Evolutionary conservation across 2,797 vertebrate species (phyloP).

Genomic region (Pangasius macronema): DNA sequence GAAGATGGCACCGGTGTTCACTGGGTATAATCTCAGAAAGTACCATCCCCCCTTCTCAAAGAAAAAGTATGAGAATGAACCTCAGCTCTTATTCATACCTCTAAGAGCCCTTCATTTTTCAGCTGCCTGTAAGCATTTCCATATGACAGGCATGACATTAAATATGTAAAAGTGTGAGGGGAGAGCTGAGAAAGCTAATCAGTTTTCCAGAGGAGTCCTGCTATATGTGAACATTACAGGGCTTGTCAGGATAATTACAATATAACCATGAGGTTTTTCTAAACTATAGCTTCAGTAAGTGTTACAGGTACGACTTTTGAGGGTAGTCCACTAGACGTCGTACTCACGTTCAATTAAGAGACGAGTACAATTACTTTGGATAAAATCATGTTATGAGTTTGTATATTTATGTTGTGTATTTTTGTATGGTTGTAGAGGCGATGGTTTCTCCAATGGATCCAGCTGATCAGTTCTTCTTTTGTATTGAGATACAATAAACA

Average conservation of each 20-base stretch:
- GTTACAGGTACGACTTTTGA: constrained; percentile 43
- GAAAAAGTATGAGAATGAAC: neutral
- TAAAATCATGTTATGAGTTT: neutral
- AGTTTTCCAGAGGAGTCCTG: constrained; percentile 19
- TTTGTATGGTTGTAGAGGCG: neutral
- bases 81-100: neutral
- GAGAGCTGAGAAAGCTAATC: constrained; percentile 7
- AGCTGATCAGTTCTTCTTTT: neutral
- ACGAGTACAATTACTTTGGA: too few species aligned
- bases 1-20: neutral
- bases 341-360: too few species aligned
- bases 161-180: neutral
- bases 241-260: constrained; percentile 52
- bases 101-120: neutral
- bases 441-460: neutral
- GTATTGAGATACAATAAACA: neutral
- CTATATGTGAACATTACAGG: constrained; percentile 22
- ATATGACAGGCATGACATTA: constrained; percentile 17
- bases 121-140: neutral
- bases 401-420: neutral
- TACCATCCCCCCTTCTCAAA: neutral
- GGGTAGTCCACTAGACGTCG: too few species aligned
- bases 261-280: constrained; percentile 25
- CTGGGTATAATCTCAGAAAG: neutral
- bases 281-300: constrained; percentile 39